Percentiles rank a stretch among this genome's conserved stretches.
Conservation (phyloP, 2,797 vertebrate genomes). For the Brachyrhaphis roseni region DNA sequence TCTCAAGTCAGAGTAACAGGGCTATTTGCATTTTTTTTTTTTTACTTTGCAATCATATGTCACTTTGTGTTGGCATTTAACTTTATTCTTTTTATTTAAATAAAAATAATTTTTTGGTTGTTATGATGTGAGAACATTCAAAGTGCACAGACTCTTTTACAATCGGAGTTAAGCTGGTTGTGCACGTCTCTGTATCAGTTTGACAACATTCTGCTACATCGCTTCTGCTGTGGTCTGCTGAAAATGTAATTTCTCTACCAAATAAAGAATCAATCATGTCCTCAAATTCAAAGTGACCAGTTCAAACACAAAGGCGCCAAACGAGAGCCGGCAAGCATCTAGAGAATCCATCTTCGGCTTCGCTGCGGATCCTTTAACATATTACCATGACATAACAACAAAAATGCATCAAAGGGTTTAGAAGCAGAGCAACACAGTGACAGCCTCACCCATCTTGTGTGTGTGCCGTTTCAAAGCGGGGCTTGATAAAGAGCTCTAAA, state of each 20-base stretch:
- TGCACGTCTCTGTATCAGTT: background rate
- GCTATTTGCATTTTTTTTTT: background rate
- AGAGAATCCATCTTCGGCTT: conserved; percentile 59
- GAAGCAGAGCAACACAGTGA: conserved; percentile 42
- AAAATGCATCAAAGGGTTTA: conserved; percentile 57
- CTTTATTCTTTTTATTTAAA: background rate
- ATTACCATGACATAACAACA: conserved; percentile 58
- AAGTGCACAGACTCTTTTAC: background rate
- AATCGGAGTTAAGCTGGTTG: background rate
- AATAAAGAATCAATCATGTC: conserved; percentile 41
- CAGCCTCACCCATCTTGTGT: conserved; percentile 47
- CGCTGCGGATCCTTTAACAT: conserved; percentile 41
- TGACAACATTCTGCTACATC: conserved; percentile 10
- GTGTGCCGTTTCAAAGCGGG: conserved; percentile 24
- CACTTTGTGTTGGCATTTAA: background rate
- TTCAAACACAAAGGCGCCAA: conserved; percentile 57
- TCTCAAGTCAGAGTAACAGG: background rate
- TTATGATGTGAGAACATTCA: background rate
- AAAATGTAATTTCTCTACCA: conserved; percentile 16
- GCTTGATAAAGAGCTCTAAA: conserved; percentile 67
- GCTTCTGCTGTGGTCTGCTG: conserved; percentile 51
- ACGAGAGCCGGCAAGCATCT: conserved; percentile 31
- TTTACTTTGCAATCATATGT: background rate
- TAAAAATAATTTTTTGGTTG: background rate
- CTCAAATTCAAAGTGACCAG: conserved; percentile 53